Conservation (phyloP, 2,797 vertebrate species). For the Propithecus perrieri region DNA sequence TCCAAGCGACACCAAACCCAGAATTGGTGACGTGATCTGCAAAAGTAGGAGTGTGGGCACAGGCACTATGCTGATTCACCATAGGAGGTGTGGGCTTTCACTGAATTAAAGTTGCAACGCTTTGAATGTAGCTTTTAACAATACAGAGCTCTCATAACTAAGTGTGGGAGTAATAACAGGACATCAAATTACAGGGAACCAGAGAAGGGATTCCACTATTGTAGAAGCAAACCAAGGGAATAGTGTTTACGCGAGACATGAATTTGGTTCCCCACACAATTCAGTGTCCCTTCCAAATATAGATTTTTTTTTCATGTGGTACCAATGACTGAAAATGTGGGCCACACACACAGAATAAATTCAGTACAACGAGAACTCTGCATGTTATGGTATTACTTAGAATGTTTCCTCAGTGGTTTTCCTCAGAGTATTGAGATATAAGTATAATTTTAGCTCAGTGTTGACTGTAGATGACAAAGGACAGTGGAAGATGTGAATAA, state of each 20-base stretch:
- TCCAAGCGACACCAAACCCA: constrained; percentile 51
- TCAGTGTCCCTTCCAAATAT: constrained; percentile 76
- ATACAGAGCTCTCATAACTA: constrained; percentile 72
- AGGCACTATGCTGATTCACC: constrained; percentile 76
- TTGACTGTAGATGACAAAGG: constrained; percentile 42
- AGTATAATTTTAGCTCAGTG: constrained; percentile 49
- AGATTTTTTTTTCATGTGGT: constrained; percentile 74
- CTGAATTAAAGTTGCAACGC: constrained; percentile 72
- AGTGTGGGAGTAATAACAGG: constrained; percentile 79
- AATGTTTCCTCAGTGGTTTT: constrained; percentile 71
- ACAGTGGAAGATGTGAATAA: constrained; percentile 40
- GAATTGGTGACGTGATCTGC: background rate
- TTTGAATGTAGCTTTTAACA: constrained; percentile 73
- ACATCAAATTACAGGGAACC: constrained; percentile 75
- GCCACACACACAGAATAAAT: constrained; percentile 69
- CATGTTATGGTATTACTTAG: constrained; percentile 63
- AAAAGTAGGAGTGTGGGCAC: background rate
- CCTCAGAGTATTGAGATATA: constrained; percentile 65
- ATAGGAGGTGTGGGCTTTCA: constrained; percentile 58
- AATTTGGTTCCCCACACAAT: constrained; percentile 71
- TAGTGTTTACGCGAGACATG: constrained; percentile 52
- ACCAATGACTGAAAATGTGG: constrained; percentile 69
- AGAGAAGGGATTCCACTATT: constrained; percentile 67
- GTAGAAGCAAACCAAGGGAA: constrained; percentile 67
- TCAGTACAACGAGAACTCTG: constrained; percentile 25